A percentile compares a stretch with the other conserved stretches of the same genome.
These are phyloP conservation scores for Zaprionus taronus DNA, from an alignment of 1,140 invertebrate species.

Conservation along the genomic window DNA sequence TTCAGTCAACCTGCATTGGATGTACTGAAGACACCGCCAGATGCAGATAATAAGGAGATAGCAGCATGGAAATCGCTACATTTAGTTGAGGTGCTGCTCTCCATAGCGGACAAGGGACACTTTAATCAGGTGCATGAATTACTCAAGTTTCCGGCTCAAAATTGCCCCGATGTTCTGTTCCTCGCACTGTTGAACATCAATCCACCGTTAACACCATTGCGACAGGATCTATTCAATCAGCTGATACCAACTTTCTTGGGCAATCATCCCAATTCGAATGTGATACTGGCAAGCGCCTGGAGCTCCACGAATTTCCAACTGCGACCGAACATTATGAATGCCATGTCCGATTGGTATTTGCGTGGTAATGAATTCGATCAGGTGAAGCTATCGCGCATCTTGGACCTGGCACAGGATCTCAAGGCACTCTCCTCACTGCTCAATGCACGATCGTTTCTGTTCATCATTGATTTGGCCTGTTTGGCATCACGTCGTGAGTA, in stretches of 20 bases:
- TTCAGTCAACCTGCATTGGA: slow-evolving; percentile 94
- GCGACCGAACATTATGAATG: slow-evolving; percentile 95
- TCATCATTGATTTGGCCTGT: slow-evolving; percentile 99
- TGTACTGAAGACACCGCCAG: slow-evolving; percentile 95
- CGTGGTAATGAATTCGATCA: slow-evolving; percentile 95
- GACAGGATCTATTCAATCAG: slow-evolving; percentile 93
- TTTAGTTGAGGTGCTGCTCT: slow-evolving; percentile 94
- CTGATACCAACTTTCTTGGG: slow-evolving; percentile 96
- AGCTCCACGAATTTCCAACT: slow-evolving; percentile 90
- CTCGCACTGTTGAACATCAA: slow-evolving; percentile 94
- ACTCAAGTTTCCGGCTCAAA: slow-evolving; percentile 95
- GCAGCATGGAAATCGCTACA: slow-evolving; percentile 96
- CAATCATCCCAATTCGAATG: slow-evolving; percentile 97
- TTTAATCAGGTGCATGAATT: slow-evolving; percentile 93
- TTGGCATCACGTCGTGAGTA: slow-evolving; percentile 98
- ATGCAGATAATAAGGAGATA: slow-evolving; percentile 96
- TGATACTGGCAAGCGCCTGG: slow-evolving; percentile 98
- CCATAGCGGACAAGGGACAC: slow-evolving; percentile 94
- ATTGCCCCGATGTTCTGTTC: slow-evolving; percentile 97
- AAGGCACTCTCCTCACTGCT: slow-evolving; percentile 97
- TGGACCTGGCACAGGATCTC: slow-evolving; percentile 98
- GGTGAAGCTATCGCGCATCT: slow-evolving; percentile 94
- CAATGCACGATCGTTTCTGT: slow-evolving; percentile 96
- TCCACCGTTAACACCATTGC: slow-evolving; percentile 89
- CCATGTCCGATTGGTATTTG: slow-evolving; percentile 99